Conservation (phyloP, 2,888 invertebrate genomes). For the Exocentrus adspersus region DNA sequence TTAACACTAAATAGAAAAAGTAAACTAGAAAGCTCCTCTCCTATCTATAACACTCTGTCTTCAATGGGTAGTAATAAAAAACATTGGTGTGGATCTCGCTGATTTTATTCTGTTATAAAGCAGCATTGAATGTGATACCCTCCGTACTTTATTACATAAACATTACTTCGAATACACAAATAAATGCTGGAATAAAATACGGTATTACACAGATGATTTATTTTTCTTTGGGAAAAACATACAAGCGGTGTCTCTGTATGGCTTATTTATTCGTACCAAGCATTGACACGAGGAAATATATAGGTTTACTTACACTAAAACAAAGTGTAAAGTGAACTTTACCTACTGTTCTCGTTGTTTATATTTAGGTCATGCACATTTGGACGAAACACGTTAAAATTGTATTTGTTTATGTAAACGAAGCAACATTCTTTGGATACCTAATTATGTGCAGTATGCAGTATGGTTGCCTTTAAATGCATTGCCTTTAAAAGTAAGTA, state of each 20-base stretch:
- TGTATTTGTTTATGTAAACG: slow-evolving; percentile 12
- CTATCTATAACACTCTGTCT: too few relatives aligned
- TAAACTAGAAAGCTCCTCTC: too few relatives aligned
- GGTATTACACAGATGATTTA: not conserved
- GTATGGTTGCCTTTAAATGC: not conserved
- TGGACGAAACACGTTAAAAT: slow-evolving; percentile 6
- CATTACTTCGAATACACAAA: not conserved
- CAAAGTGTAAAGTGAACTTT: slow-evolving; percentile 5
- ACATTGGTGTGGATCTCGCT: too few relatives aligned
- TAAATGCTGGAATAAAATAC: not conserved
- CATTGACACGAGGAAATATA: slow-evolving; percentile 13
- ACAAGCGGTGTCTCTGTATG: not conserved
- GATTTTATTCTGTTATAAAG: too few relatives aligned
- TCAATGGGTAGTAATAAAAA: too few relatives aligned
- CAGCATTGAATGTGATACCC: not conserved
- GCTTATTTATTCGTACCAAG: not conserved
- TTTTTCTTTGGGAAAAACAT: not conserved
- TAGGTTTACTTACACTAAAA: slow-evolving; percentile 10
- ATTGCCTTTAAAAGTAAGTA: not conserved
- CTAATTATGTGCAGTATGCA: not conserved
- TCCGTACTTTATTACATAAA: not conserved
- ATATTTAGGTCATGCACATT: slow-evolving; percentile 39
- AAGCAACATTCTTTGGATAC: not conserved
- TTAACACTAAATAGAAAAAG: too few relatives aligned
- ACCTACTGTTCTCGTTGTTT: slow-evolving; percentile 27